Conservation (phyloP, 2,113 vertebrate species). For the Stercorarius parasiticus region DNA sequence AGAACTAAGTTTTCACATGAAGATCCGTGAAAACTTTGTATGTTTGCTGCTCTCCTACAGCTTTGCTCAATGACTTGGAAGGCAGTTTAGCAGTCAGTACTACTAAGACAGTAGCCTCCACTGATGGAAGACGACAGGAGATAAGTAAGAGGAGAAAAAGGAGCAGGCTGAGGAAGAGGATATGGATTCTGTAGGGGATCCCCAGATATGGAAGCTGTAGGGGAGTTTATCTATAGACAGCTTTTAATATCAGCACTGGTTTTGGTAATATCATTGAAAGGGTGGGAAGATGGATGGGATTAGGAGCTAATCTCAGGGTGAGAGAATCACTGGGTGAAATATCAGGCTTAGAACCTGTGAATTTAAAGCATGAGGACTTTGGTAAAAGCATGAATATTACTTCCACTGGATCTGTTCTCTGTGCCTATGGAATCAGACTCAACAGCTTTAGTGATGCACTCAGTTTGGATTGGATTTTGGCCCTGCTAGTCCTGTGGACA, state of each 20-base stretch:
- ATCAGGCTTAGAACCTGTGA: not conserved
- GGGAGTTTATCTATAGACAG: not conserved
- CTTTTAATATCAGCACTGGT: not conserved
- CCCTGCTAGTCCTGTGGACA: not conserved
- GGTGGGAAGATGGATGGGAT: not conserved
- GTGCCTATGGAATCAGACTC: not conserved
- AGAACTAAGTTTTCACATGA: not conserved
- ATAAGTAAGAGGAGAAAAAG: not conserved
- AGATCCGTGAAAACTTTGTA: not conserved
- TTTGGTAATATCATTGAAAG: not conserved
- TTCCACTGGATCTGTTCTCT: not conserved
- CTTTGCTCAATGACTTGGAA: not conserved
- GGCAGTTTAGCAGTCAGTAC: not conserved
- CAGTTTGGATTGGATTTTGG: not conserved
- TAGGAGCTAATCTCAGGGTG: not conserved
- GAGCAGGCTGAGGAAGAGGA: not conserved
- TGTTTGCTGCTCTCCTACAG: not conserved
- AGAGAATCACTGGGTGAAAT: not conserved
- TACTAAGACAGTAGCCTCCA: not conserved
- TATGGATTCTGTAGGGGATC: not conserved
- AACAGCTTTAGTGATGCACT: not conserved
- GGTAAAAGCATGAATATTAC: not conserved
- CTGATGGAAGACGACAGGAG: not conserved
- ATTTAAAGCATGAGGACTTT: not conserved
- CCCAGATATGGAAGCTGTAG: not conserved